phyloP scores from a whole-genome alignment of 1,140 invertebrate species.

The Heliconius congener region DNA sequence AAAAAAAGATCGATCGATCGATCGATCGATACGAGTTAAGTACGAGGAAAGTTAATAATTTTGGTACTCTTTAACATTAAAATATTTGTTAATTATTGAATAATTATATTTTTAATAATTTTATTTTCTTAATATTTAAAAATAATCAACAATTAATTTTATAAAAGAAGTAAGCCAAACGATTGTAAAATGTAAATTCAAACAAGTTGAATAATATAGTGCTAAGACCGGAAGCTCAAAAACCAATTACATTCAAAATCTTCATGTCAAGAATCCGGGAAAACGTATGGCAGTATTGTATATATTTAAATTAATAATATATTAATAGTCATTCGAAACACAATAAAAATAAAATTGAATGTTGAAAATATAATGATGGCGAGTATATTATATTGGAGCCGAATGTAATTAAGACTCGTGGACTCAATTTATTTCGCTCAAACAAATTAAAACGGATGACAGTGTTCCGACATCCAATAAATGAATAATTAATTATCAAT shows the following conservation, averaged over 20 bases:
- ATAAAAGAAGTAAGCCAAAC: not conserved
- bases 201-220: not conserved
- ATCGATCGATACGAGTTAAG: no score
- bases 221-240: not conserved
- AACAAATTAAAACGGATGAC: slow-evolving; percentile 39
- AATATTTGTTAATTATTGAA: not conserved
- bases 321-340: not conserved
- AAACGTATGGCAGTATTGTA: not conserved
- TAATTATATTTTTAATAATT: no score
- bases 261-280: not conserved
- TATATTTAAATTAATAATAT: not conserved
- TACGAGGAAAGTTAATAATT: no score
- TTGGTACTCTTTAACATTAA: no score
- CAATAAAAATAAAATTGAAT: not conserved
- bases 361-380: slow-evolving; percentile 15
- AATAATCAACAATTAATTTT: not conserved
- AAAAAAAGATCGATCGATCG: no score
- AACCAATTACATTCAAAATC: not conserved
- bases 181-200: not conserved
- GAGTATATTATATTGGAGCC: slow-evolving; percentile 23
- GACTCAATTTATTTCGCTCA: slow-evolving; percentile 38
- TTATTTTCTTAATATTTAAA: no score
- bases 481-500: slow-evolving; percentile 35
- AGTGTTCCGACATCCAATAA: slow-evolving; percentile 35
- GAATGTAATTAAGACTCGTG: slow-evolving; percentile 37